These are phyloP conservation scores for Cyrtorhinus lividipennis DNA, from an alignment of 1,140 invertebrate genomes.

Conservation along the genomic window DNA sequence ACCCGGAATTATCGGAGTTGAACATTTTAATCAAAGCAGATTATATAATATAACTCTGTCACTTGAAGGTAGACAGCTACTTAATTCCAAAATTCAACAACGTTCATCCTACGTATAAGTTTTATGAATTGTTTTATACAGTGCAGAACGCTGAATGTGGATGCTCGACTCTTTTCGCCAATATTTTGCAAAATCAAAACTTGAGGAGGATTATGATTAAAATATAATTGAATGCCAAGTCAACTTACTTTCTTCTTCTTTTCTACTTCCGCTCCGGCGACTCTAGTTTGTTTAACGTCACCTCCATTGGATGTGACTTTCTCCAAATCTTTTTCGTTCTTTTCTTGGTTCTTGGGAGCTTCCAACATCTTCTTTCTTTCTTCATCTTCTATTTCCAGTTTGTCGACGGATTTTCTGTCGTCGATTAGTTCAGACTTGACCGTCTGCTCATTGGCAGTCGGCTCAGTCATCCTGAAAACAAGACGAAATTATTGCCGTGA, in stretches of 20 bases:
- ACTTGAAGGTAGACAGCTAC: too few relatives aligned
- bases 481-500: too few relatives aligned
- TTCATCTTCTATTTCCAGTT: conserved; percentile 52
- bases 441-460: not conserved
- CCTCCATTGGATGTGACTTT: conserved; percentile 25
- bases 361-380: conserved; percentile 52
- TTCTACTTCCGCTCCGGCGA: conserved; percentile 33
- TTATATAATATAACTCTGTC: too few relatives aligned
- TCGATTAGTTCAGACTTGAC: conserved; percentile 11
- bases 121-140: too few relatives aligned
- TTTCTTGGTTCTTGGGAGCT: conserved; percentile 38
- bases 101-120: too few relatives aligned
- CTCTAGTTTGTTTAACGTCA: conserved; percentile 1
- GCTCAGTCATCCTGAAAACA: not conserved
- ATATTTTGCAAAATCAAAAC: too few relatives aligned
- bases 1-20: too few relatives aligned
- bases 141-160: too few relatives aligned
- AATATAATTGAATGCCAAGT: not conserved
- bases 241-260: conserved; percentile 30
- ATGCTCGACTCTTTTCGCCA: too few relatives aligned
- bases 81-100: too few relatives aligned
- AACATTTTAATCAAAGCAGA: too few relatives aligned
- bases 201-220: too few relatives aligned
- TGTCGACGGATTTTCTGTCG: conserved; percentile 43
- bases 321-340: conserved; percentile 36